Evolutionary conservation across 2,888 invertebrate species (phyloP).

Genomic region (Troilus luridus): DNA sequence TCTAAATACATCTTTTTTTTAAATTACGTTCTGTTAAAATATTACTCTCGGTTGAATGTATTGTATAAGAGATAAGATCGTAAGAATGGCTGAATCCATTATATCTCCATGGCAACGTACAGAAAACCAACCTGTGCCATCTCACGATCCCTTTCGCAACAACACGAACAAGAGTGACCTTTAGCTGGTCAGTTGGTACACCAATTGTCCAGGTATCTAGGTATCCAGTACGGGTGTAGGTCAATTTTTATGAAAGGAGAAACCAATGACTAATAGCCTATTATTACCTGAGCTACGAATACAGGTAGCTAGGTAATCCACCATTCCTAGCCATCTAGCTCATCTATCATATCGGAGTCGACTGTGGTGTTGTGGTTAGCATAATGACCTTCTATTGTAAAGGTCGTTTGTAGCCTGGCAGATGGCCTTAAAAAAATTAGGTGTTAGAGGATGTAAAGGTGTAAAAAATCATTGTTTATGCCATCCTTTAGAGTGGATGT

Average conservation of each 20-base stretch:
- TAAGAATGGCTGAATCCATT: background rate
- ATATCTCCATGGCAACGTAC: background rate
- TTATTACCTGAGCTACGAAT: background rate
- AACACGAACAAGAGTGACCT: background rate
- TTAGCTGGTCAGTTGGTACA: background rate
- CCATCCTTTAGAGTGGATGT: too few relatives aligned
- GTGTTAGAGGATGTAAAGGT: too few relatives aligned
- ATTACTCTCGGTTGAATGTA: background rate
- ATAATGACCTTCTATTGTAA: too few relatives aligned
- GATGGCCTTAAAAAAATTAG: too few relatives aligned
- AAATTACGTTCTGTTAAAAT: background rate
- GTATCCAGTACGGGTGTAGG: background rate
- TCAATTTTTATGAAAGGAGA: background rate
- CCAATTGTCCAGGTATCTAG: background rate
- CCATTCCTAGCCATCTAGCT: too few relatives aligned
- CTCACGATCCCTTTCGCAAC: slow-evolving; percentile 6
- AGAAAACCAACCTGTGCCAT: slow-evolving; percentile 12
- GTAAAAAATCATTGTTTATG: too few relatives aligned
- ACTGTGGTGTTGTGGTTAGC: too few relatives aligned
- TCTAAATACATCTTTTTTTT: background rate
- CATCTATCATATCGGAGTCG: too few relatives aligned
- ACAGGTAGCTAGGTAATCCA: background rate
- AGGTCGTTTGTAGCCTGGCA: too few relatives aligned
- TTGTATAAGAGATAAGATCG: background rate
- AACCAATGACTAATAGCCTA: background rate